A percentile compares a stretch with the other conserved stretches of the same genome.
Conservation (phyloP, 1,140 invertebrate genomes). For the Heliconius melpomene region DNA sequence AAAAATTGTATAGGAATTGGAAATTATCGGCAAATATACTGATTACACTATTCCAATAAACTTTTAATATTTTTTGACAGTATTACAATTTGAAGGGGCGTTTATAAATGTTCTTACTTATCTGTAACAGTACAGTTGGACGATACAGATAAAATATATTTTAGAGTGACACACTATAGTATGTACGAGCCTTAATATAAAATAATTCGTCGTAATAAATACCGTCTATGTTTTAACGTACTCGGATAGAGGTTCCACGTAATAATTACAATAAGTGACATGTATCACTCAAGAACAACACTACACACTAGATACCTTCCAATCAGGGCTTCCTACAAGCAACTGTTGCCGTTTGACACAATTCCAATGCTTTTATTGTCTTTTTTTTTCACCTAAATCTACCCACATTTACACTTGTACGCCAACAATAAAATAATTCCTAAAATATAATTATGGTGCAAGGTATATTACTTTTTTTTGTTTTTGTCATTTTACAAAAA, state of each 20-base stretch:
- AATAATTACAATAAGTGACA: too few relatives aligned
- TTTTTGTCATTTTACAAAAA: too few relatives aligned
- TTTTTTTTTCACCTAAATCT: too few relatives aligned
- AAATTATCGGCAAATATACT: not conserved
- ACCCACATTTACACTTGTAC: constrained; percentile 4
- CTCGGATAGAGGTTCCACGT: too few relatives aligned
- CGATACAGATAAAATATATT: constrained; percentile 14
- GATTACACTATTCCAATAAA: not conserved
- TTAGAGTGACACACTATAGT: not conserved
- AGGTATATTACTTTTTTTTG: not conserved
- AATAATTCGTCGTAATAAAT: not conserved
- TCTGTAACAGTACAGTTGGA: constrained; percentile 20
- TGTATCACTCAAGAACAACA: too few relatives aligned
- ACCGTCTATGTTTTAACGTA: too few relatives aligned
- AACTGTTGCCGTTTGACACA: too few relatives aligned
- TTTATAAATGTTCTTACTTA: constrained; percentile 19
- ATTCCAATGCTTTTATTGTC: too few relatives aligned
- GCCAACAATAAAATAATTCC: not conserved
- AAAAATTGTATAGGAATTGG: not conserved
- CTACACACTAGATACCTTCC: too few relatives aligned
- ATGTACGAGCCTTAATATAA: not conserved
- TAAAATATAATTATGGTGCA: too few relatives aligned
- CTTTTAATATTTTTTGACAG: constrained; percentile 33
- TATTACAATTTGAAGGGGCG: constrained; percentile 36
- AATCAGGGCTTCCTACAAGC: too few relatives aligned